phyloP scores from a whole-genome alignment of 2,888 invertebrate genomes.

The Celastrina argiolus region DNA sequence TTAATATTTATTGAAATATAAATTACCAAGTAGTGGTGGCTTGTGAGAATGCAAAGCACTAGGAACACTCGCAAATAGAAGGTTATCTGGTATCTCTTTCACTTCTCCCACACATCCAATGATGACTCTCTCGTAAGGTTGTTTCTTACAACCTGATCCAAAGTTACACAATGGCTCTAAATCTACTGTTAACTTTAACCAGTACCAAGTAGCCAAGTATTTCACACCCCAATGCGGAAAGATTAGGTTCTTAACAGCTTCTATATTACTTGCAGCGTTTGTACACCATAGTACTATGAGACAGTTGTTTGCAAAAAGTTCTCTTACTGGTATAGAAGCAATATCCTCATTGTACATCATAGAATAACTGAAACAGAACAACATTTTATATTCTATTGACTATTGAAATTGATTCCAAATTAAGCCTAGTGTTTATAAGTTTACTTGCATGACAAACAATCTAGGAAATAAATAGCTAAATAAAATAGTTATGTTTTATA shows the following conservation, averaged over 20 bases:
- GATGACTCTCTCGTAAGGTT: conserved; percentile 91
- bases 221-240: conserved; percentile 88
- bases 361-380: conserved; percentile 78
- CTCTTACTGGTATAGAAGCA: conserved; percentile 81
- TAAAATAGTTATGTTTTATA: too few relatives aligned
- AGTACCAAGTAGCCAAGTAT: conserved; percentile 87
- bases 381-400: background rate
- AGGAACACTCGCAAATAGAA: conserved; percentile 88
- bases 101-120: conserved; percentile 57
- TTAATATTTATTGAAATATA: too few relatives aligned
- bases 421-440: too few relatives aligned
- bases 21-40: conserved; percentile 87
- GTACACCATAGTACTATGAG: conserved; percentile 95
- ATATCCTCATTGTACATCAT: conserved; percentile 89
- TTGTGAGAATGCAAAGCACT: conserved; percentile 97
- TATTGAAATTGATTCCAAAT: too few relatives aligned
- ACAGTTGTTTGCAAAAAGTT: conserved; percentile 79
- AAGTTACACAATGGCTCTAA: conserved; percentile 84
- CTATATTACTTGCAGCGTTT: conserved; percentile 85
- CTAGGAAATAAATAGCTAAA: too few relatives aligned
- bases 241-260: conserved; percentile 82
- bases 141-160: conserved; percentile 83
- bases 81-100: conserved; percentile 59
- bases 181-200: conserved; percentile 89
- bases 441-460: too few relatives aligned